phyloP scores from a whole-genome alignment of 1,140 invertebrate genomes.

The Drosophila sechellia region DNA sequence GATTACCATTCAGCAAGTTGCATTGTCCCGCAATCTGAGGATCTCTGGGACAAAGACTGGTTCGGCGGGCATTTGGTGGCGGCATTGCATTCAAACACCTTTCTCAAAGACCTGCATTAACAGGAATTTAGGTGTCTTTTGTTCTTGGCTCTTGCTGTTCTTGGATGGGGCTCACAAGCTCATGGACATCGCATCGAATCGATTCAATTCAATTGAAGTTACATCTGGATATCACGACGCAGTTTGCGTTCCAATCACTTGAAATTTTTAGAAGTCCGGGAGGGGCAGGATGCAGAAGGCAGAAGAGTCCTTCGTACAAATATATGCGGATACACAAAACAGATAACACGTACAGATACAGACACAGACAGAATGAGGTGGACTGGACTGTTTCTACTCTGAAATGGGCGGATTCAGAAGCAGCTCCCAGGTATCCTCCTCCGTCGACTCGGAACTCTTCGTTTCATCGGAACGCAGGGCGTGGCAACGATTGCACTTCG shows the following conservation, averaged over 20 bases:
- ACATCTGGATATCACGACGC: background rate
- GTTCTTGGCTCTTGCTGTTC: background rate
- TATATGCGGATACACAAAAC: conserved; percentile 9
- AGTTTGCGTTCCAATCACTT: background rate
- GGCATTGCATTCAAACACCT: conserved; percentile 5
- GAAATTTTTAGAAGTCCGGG: background rate
- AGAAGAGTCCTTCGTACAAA: conserved; percentile 8
- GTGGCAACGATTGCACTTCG: conserved; percentile 62
- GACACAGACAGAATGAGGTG: background rate
- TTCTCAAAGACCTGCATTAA: conserved; percentile 15
- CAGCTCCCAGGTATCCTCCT: conserved; percentile 59
- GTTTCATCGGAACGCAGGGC: conserved; percentile 26
- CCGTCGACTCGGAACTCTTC: conserved; percentile 12
- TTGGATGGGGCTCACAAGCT: background rate
- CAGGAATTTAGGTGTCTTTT: conserved; percentile 31
- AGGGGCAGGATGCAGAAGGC: background rate
- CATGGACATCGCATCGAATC: too few species aligned
- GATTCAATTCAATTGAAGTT: too few species aligned
- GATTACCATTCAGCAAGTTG: conserved; percentile 51
- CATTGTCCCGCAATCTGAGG: conserved; percentile 34
- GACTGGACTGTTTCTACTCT: conserved; percentile 7
- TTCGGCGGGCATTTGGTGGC: background rate
- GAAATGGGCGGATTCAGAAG: conserved; percentile 19
- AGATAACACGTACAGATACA: background rate
- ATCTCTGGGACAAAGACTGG: background rate